Percentiles rank a stretch among this genome's conserved stretches.
phyloP scores from a whole-genome alignment of 2,888 invertebrate species.

The Hemistola chrysoprasaria region DNA sequence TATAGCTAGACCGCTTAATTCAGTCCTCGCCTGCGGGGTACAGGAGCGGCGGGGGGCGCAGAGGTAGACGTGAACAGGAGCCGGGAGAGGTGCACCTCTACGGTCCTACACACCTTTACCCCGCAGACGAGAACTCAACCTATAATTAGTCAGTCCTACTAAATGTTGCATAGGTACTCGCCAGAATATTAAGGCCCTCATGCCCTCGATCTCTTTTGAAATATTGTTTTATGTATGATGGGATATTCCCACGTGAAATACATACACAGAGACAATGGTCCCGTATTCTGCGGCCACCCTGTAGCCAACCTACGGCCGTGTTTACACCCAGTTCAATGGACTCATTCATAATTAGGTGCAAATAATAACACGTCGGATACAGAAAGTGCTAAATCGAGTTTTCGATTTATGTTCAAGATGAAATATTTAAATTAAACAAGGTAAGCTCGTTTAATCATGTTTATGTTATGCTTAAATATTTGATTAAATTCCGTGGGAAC shows the following conservation, averaged over 20 bases:
- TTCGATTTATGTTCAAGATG: slow-evolving; percentile 1
- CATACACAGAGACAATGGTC: slow-evolving; percentile 59
- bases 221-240: slow-evolving; percentile 35
- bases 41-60: no score
- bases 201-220: slow-evolving; percentile 25
- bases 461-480: no score
- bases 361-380: slow-evolving; percentile 32
- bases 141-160: no score
- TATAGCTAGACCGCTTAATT: no score
- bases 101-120: no score
- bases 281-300: slow-evolving; percentile 71
- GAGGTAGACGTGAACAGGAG: no score
- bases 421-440: slow-evolving; percentile 6
- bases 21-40: no score
- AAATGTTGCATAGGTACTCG: no score
- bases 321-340: slow-evolving; percentile 48
- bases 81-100: no score
- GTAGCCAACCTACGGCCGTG: slow-evolving; percentile 40
- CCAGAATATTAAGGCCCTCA: no score
- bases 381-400: slow-evolving; percentile 12
- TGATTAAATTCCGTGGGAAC: no score
- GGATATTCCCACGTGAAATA: slow-evolving; percentile 63
- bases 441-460: slow-evolving; percentile 4
- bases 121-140: no score
- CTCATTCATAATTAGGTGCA: slow-evolving; percentile 48